Base-by-base conservation (phyloP, 2,888 invertebrate species). In the Hydrotaea diabolus region DNA sequence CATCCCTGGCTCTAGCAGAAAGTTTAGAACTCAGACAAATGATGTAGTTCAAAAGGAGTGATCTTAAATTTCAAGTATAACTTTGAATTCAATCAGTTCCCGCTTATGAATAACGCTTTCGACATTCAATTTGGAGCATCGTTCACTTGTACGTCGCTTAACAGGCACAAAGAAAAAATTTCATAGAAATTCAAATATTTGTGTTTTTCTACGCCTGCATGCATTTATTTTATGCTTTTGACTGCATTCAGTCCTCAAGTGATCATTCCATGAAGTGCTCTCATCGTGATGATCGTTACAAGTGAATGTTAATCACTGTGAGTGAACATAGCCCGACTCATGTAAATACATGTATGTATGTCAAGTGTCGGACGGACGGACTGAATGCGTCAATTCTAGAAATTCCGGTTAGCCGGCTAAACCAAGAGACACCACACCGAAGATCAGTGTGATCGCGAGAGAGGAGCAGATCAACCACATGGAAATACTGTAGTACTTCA, bases 331-430 rank as follows among this genome's bases (percentile, higher is more conserved):
- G 21, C 55, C 55, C n/a, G 21, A 55, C 17, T 21, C 23, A 15
- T 23, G 15, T 26, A 57, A 13, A 23, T 59, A 13, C 31, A 31
- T 23, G 62, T 62, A n/a, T 31, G 62, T n/a, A 31, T 62, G 31
- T 31, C 17, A n/a, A 21, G 19, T 46, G 31, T 4, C 31, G 31
- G 31, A 31, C 31, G 31, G 31, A 31, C 31, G 31, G 31, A 31
- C 31, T 31, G 31, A 31, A 31, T 4, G 31, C 31, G 31, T 2
- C 31, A 31, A 31, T 31, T 71, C 75, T 76, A 81, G 73, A 78
- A 84, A 84, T 81, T 81, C 81, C 84, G 84, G 76, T 81, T 84
- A 81, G 59, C 78, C 78, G 72, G 78, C 81, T 78, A 72, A 74
- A 36, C 39, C 21, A 11, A 69, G 17, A 21, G 11, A 66, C 43